phyloP scores from a whole-genome alignment of 2,888 invertebrate species.

The Drosophila peninsularis region DNA sequence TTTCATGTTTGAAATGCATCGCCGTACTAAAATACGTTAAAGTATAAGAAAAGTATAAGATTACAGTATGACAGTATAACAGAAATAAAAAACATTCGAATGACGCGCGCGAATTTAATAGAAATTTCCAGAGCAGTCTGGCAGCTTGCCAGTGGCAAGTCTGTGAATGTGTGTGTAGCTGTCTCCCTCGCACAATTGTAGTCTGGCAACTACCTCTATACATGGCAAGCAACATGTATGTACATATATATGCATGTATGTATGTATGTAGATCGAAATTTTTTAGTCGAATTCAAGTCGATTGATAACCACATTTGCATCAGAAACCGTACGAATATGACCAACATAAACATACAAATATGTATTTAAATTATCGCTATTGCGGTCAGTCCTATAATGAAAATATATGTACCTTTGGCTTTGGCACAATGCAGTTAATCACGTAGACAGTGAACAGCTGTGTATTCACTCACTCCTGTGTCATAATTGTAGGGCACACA shows the following conservation, averaged over 20 bases:
- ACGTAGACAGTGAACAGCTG: constrained; percentile 17
- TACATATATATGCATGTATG: background rate
- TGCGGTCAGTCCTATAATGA: background rate
- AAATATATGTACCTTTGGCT: background rate
- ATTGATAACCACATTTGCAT: background rate
- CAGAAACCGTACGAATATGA: background rate
- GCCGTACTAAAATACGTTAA: too few relatives aligned
- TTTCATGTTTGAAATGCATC: too few relatives aligned
- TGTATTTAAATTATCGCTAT: background rate
- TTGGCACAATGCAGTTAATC: background rate
- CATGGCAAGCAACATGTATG: background rate
- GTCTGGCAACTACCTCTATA: constrained; percentile 11
- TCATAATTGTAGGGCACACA: constrained; percentile 1
- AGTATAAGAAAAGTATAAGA: background rate
- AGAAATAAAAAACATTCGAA: constrained; percentile 17
- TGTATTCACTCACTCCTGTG: constrained; percentile 38
- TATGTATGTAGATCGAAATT: background rate
- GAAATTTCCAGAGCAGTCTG: constrained; percentile 46
- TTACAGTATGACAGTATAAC: constrained; percentile 42
- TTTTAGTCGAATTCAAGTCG: background rate
- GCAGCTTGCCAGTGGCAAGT: too few relatives aligned
- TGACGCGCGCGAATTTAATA: constrained; percentile 3
- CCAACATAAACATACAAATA: background rate
- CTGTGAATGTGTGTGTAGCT: background rate
- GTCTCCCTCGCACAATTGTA: constrained; percentile 9